These are phyloP conservation scores for Watsonalla binaria DNA, from an alignment of 2,888 invertebrate species.

Conservation along the genomic window DNA sequence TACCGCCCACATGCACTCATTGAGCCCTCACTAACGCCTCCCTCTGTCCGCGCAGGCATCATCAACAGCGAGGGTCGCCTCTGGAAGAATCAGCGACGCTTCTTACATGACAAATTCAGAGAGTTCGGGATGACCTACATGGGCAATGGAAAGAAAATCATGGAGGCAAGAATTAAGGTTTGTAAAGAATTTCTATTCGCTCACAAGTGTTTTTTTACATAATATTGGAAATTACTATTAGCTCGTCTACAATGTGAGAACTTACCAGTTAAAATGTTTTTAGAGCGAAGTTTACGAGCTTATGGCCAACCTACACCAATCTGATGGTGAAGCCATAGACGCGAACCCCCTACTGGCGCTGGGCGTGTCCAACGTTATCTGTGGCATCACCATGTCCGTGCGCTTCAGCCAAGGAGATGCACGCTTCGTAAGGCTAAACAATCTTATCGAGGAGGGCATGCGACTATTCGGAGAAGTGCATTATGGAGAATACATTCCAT, in stretches of 20 bases:
- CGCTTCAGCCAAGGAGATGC: conserved; percentile 88
- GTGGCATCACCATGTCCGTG: conserved; percentile 93
- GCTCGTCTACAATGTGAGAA: neutral
- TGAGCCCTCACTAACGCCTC: conserved; percentile 44
- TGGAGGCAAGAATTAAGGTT: conserved; percentile 92
- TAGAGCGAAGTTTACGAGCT: conserved; percentile 88
- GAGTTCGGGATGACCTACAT: conserved; percentile 93
- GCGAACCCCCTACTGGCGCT: conserved; percentile 87
- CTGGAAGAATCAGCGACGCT: conserved; percentile 94
- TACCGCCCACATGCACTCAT: conserved; percentile 52
- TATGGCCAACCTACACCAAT: conserved; percentile 80
- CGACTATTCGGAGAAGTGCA: conserved; percentile 89
- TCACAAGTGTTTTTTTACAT: neutral
- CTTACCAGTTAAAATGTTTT: conserved; percentile 18
- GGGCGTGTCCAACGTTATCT: conserved; percentile 93
- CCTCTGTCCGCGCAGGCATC: conserved; percentile 82
- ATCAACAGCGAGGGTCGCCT: conserved; percentile 92
- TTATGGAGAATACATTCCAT: conserved; percentile 90
- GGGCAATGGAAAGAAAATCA: conserved; percentile 87
- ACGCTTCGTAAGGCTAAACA: conserved; percentile 88
- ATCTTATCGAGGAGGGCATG: conserved; percentile 95
- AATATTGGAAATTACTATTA: neutral
- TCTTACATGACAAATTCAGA: conserved; percentile 90
- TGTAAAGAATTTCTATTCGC: conserved; percentile 27
- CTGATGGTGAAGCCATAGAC: conserved; percentile 84